Base-by-base conservation (phyloP, 2,888 invertebrate genomes). In the Empis stercorea region DNA sequence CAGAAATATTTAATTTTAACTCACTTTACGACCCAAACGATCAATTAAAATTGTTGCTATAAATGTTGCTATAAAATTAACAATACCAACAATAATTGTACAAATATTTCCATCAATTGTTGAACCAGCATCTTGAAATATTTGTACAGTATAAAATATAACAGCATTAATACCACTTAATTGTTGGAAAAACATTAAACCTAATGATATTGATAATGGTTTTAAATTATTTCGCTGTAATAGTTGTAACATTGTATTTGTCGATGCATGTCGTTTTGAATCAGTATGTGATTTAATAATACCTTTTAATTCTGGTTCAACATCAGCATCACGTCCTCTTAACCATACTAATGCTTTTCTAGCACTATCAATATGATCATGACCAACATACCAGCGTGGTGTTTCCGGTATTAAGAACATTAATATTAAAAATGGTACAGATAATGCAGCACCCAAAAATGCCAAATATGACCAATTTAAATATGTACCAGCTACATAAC, bases 151-250 rank as follows among this genome's bases (percentile, higher is more conserved):
- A 63, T 94, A 95, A 68, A 95, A 95, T 62, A 96, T 91, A 38
- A 96, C 85, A 10, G 93, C 94, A 66, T 96, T 96, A 55, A 95
- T 95, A 42, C 95, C 95, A 60, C 86, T 87, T 57, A 93, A 71
- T 66, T 96, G 96, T 73, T 96, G 96, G 72, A 95, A 93, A 57
- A 92, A 79, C 94, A 95, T 95, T 45, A 96, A 74, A 0, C 88
- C 86, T 23, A 94, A 69, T 1, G 87, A 82, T 53, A 95, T 87
- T 2, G 81, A 64, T 37, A 95, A 68, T 0, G 94, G 88, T 56
- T 83, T 84, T 44, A 83, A 62, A 60, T 92, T 81, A 55, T 76
- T 78, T 34, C 72, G 75, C 50, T 63, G 70, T 56, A 85, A 76
- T 13, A 93, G 70, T 59, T 88, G 86, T 45, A 74, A 59, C 46